These are phyloP conservation scores for Liolophura sinensis DNA, from an alignment of 1,140 invertebrate genomes.

Conservation along the genomic window DNA sequence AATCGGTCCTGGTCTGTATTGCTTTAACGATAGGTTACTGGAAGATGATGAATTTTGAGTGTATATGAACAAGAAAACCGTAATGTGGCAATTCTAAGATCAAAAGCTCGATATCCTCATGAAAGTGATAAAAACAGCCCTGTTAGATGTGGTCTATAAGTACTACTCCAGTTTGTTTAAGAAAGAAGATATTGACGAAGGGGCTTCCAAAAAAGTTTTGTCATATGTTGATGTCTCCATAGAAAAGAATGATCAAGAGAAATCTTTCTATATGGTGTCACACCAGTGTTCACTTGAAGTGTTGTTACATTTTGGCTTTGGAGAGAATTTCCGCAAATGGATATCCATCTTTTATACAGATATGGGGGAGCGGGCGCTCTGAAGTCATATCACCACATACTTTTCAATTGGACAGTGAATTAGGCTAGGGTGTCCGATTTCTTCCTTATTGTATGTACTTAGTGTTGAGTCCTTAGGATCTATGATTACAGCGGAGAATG, in stretches of 20 bases:
- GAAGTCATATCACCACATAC: slow-evolving; percentile 12
- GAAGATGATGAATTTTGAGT: no score
- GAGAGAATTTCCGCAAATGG: slow-evolving; percentile 3
- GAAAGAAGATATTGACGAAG: no score
- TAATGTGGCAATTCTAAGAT: no score
- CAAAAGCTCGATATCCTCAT: slow-evolving; percentile 2
- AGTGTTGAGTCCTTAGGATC: no score
- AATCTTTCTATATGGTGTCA: slow-evolving; percentile 9
- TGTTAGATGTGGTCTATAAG: slow-evolving; percentile 10
- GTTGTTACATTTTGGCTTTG: slow-evolving; percentile 5
- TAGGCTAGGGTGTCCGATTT: slow-evolving; percentile 20
- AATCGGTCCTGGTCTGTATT: no score
- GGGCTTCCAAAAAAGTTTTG: slow-evolving; percentile 7
- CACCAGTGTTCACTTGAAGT: slow-evolving; percentile 11
- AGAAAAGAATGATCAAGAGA: slow-evolving; percentile 4
- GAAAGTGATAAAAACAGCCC: slow-evolving; percentile 11
- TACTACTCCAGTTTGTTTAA: slow-evolving; percentile 15
- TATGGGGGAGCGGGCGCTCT: slow-evolving; percentile 9
- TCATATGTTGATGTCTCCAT: background rate
- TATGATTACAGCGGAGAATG: no score
- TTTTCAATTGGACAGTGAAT: slow-evolving; percentile 15
- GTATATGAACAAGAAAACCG: no score
- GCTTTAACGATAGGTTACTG: no score
- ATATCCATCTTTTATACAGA: no score
- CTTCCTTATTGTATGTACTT: slow-evolving; percentile 18